Percentiles rank a stretch among this genome's conserved stretches.
Evolutionary conservation across 2,888 invertebrate genomes (phyloP).

Genomic region (Ophion obscuratus): DNA sequence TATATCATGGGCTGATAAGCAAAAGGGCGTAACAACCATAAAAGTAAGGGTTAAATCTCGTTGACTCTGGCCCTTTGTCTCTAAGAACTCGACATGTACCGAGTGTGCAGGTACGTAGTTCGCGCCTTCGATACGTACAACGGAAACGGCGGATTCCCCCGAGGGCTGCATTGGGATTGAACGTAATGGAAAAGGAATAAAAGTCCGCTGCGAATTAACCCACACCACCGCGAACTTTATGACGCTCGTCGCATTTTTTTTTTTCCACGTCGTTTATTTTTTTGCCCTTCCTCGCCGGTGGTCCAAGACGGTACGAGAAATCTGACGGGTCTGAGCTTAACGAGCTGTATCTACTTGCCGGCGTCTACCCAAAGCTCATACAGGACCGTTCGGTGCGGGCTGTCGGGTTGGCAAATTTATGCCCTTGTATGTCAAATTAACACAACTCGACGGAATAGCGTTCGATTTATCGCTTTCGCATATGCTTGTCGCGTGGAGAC

Average conservation of each 20-base stretch:
- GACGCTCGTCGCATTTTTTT: slow-evolving; percentile 26
- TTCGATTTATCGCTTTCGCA: slow-evolving; percentile 5
- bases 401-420: slow-evolving; percentile 15
- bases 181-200: slow-evolving; percentile 62
- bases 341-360: slow-evolving; percentile 16
- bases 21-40: slow-evolving; percentile 15
- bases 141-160: slow-evolving; percentile 61
- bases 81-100: slow-evolving; percentile 13
- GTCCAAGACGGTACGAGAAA: slow-evolving; percentile 5
- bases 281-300: neutral
- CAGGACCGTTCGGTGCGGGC: neutral
- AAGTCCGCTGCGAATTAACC: slow-evolving; percentile 55
- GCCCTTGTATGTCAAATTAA: neutral
- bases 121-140: slow-evolving; percentile 55
- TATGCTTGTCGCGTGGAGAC: neutral
- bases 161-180: slow-evolving; percentile 60
- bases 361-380: neutral
- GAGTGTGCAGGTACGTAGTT: slow-evolving; percentile 18
- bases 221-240: slow-evolving; percentile 47
- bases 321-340: slow-evolving; percentile 20
- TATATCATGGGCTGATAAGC: neutral
- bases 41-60: neutral
- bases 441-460: neutral
- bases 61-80: neutral
- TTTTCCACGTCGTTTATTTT: slow-evolving; percentile 1